Evolutionary conservation across 30 jellyfish, hydroid and myxozoan genomes (phyloP).

Genomic region (Aurelia sp.): DNA sequence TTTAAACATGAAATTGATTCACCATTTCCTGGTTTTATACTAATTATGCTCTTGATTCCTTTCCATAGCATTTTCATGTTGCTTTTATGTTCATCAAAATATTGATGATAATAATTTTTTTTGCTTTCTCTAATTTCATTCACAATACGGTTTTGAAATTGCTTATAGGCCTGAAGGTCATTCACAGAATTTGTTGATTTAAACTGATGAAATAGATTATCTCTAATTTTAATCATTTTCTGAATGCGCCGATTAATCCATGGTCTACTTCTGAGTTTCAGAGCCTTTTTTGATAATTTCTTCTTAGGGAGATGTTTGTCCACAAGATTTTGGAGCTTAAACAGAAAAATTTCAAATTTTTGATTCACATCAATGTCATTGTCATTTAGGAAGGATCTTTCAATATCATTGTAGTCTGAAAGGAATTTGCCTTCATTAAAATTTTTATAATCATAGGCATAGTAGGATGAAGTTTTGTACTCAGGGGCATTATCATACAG

Average conservation of each 20-base stretch:
- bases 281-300: background rate
- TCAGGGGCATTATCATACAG: conserved; percentile 18
- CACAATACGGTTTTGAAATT: background rate
- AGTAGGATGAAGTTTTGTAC: conserved; percentile 4
- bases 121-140: background rate
- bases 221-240: no score
- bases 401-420: conserved; percentile 5
- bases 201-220: conserved; percentile 17
- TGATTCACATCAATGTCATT: background rate
- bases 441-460: conserved; percentile 10
- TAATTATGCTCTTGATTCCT: no score
- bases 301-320: conserved; percentile 5
- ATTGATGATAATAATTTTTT: background rate
- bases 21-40: conserved; percentile 17
- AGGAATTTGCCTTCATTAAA: conserved; percentile 24
- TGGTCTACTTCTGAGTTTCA: background rate
- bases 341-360: conserved; percentile 2
- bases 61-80: no score
- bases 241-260: conserved; percentile 24
- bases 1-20: conserved; percentile 19
- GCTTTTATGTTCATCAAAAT: no score
- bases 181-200: conserved; percentile 33
- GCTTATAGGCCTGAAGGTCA: conserved; percentile 47
- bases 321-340: background rate
- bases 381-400: background rate